Evolutionary conservation across 1,140 invertebrate species (phyloP).

Genomic region (Drosophila neocordata): DNA sequence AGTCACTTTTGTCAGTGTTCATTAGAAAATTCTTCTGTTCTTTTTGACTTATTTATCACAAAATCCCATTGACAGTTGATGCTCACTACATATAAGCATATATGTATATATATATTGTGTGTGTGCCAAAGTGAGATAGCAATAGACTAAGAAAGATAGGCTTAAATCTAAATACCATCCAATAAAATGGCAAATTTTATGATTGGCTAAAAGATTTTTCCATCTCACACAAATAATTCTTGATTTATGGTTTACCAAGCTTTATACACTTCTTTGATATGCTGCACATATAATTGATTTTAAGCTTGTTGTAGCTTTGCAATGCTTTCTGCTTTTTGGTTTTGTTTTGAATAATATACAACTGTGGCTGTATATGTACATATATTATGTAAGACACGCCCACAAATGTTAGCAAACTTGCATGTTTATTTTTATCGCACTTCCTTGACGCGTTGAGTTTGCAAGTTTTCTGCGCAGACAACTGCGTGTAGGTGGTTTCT

Average conservation of each 20-base stretch:
- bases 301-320: slow-evolving; percentile 26
- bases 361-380: neutral
- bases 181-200: slow-evolving; percentile 9
- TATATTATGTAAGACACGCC: slow-evolving; percentile 10
- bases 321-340: slow-evolving; percentile 12
- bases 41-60: slow-evolving; percentile 35
- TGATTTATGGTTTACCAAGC: slow-evolving; percentile 47
- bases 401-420: slow-evolving; percentile 28
- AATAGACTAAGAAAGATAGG: neutral
- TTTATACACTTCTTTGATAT: neutral
- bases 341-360: neutral
- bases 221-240: slow-evolving; percentile 41
- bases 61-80: slow-evolving; percentile 64
- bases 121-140: slow-evolving; percentile 5
- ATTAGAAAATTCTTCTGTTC: slow-evolving; percentile 34
- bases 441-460: slow-evolving; percentile 51
- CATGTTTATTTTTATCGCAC: slow-evolving; percentile 64
- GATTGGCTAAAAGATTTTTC: slow-evolving; percentile 9
- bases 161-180: neutral
- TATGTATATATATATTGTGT: neutral
- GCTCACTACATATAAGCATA: slow-evolving; percentile 23
- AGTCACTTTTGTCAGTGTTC: slow-evolving; percentile 28
- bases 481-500: slow-evolving; percentile 11
- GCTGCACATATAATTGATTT: slow-evolving; percentile 43
- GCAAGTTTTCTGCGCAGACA: slow-evolving; percentile 44